These are phyloP conservation scores for Cerceris rybyensis DNA, from an alignment of 2,888 invertebrate genomes.

Conservation along the genomic window DNA sequence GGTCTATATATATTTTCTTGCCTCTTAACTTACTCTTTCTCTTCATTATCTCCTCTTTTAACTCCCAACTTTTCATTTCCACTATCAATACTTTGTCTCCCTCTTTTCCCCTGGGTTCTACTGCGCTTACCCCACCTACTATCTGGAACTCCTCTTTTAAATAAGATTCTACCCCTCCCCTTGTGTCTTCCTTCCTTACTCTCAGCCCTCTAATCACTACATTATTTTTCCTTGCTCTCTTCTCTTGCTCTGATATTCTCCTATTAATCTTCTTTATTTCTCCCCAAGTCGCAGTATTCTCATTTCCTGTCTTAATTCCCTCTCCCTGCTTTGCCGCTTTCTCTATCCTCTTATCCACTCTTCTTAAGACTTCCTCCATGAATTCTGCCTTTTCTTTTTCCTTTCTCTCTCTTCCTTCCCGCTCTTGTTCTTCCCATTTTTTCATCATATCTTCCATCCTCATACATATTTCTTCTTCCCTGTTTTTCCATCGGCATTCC, in stretches of 20 bases:
- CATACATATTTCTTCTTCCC: too few species aligned
- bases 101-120: background rate
- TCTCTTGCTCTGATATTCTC: background rate
- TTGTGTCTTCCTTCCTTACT: background rate
- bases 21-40: background rate
- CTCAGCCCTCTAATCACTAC: background rate
- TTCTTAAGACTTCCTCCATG: background rate
- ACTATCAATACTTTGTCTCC: background rate
- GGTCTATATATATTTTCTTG: background rate
- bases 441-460: too few species aligned
- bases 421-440: too few species aligned
- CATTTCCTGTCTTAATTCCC: background rate
- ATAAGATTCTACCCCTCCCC: background rate
- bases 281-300: background rate
- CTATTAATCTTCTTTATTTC: background rate
- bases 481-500: too few species aligned
- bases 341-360: background rate
- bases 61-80: background rate
- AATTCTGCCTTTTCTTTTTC: too few species aligned
- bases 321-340: background rate
- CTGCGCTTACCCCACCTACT: background rate
- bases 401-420: too few species aligned
- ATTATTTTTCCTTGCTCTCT: background rate
- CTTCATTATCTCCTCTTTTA: slow-evolving; percentile 10
- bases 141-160: background rate